Conservation (phyloP, 2,797 vertebrate genomes). For the Megalops cyprinoides region DNA sequence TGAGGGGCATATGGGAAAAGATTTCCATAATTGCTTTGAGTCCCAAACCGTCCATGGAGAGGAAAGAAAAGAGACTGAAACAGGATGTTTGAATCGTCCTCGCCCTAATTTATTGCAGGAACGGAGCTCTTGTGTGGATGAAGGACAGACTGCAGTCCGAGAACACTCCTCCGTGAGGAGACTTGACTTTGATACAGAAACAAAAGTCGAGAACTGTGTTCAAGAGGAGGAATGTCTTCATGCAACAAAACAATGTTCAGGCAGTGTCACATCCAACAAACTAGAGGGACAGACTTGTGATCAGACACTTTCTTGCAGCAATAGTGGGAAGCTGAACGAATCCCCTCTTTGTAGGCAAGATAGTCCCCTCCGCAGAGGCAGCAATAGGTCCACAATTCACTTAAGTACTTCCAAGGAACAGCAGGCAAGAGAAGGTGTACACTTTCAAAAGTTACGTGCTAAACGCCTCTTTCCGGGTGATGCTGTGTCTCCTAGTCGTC, state of each 20-base stretch:
- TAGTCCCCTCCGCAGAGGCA: slow-evolving; percentile 33
- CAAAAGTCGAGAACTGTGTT: slow-evolving; percentile 18
- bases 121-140: neutral
- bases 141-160: no score
- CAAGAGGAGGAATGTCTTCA: slow-evolving; percentile 32
- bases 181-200: slow-evolving; percentile 47
- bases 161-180: slow-evolving; percentile 46
- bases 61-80: neutral
- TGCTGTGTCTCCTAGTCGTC: neutral
- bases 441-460: slow-evolving; percentile 22
- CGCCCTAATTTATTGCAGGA: neutral
- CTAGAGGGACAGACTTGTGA: neutral
- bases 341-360: slow-evolving; percentile 48
- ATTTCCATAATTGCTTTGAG: neutral
- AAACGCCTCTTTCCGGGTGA: slow-evolving; percentile 24
- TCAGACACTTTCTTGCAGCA: slow-evolving; percentile 11
- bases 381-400: slow-evolving; percentile 29
- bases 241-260: slow-evolving; percentile 9
- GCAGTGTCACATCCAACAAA: neutral
- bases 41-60: neutral
- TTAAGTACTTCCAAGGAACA: slow-evolving; percentile 8
- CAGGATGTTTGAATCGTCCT: neutral
- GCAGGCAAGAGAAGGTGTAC: neutral
- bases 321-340: slow-evolving; percentile 34
- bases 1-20: neutral